Percentiles rank a stretch among this genome's conserved stretches.
Conservation (phyloP, 2,888 invertebrate genomes). For the Cerastoderma edule region DNA sequence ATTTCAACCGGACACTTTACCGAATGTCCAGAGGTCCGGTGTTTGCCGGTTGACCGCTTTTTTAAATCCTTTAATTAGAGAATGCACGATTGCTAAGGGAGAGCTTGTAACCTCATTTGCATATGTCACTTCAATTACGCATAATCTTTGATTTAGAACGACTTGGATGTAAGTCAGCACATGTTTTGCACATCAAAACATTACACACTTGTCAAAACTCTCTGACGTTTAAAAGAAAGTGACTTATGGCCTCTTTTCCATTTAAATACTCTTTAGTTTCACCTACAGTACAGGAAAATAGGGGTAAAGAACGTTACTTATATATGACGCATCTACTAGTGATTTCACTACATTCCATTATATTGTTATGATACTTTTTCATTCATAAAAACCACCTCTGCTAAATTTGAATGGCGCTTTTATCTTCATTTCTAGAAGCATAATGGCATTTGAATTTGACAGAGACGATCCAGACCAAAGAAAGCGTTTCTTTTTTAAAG, state of each 20-base stretch:
- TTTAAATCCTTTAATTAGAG: too few species aligned
- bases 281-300: slow-evolving; percentile 1
- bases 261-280: slow-evolving; percentile 3
- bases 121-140: slow-evolving; percentile 21
- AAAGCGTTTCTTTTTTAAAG: too few species aligned
- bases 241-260: slow-evolving; percentile 9
- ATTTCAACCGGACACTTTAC: too few species aligned
- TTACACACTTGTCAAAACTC: slow-evolving; percentile 18
- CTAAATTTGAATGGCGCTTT: too few species aligned
- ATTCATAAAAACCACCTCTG: too few species aligned
- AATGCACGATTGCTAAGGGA: not conserved
- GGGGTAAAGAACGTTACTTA: not conserved
- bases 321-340: too few species aligned
- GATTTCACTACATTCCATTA: not conserved
- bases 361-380: too few species aligned
- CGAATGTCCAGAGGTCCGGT: too few species aligned
- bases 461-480: too few species aligned
- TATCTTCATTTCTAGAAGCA: too few species aligned
- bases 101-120: not conserved
- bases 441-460: too few species aligned
- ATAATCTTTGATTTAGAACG: slow-evolving; percentile 17
- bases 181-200: slow-evolving; percentile 13
- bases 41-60: too few species aligned
- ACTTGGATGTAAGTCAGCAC: slow-evolving; percentile 13
- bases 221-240: slow-evolving; percentile 10